Evolutionary conservation across 2,888 invertebrate genomes (phyloP), one percentile per base, ranked within the genome.

Genomic region (Platycheirus albimanus): DNA sequence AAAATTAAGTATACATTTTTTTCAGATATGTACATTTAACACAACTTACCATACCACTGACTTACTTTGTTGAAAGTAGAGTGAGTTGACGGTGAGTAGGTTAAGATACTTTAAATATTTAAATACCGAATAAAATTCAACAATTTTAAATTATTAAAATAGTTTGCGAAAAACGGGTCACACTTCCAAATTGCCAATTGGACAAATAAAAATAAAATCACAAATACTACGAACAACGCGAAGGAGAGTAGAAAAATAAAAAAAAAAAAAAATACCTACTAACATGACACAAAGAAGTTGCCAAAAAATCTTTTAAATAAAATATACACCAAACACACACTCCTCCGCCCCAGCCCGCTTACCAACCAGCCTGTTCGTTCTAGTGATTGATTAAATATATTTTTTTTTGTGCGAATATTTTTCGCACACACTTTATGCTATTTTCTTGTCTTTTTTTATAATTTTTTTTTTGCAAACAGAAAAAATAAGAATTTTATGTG

Each of bases 401-500:
- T 74, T 71, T 71, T 69, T 61, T 36, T 52, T 33, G 66, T 66
- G 69, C 67, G 61, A 83, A 86, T 85, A 80, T 77, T 81, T 75
- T 81, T 76, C 64, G 80, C 76, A 80, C 71, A 76, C 80, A 76
- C 67, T 84, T 67, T 72, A 71, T 51, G 58, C 52, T 78, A 69
- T 78, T 83, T 75, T 71, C 70, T 76, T 41, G 7, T 38, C 33
- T 38, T 49, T 56, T 56, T 66, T 49, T 67, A n/a, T 66, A 6
- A n/a, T n/a, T 56, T 63, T 69, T 52, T 52, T 70, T 76, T 63
- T 75, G 71, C 67, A 69, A 69, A 69, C 74, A 54, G 11, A n/a
- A n/a, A n/a, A n/a, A n/a, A n/a, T n/a, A n/a, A n/a, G n/a, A n/a
- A n/a, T 77, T 52, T 61, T 78, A 72, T 83, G 15, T 83, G 83